These are phyloP conservation scores for Callosobruchus maculatus DNA, from an alignment of 2,888 invertebrate species.

Conservation along the genomic window DNA sequence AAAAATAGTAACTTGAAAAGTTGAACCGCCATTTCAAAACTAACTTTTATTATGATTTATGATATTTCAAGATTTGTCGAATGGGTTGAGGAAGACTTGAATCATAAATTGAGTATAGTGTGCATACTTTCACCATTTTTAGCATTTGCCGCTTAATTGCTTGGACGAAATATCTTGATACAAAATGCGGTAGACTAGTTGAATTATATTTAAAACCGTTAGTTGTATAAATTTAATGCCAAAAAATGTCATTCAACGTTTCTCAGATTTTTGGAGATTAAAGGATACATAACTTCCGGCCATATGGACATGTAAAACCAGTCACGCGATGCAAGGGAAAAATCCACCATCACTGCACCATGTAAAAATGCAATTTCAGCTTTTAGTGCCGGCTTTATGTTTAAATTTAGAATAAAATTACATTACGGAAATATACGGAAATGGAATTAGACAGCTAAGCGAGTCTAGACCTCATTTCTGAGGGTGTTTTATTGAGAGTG, in stretches of 20 bases:
- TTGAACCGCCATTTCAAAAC: too few species aligned
- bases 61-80: too few species aligned
- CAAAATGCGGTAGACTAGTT: too few species aligned
- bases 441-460: neutral
- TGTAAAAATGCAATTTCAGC: neutral
- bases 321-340: neutral
- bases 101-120: too few species aligned
- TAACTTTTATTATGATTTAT: too few species aligned
- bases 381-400: neutral
- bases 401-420: neutral
- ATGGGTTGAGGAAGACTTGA: too few species aligned
- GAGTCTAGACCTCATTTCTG: neutral
- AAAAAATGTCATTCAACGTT: neutral
- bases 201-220: too few species aligned
- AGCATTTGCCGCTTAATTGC: too few species aligned
- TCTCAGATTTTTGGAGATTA: neutral
- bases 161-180: too few species aligned
- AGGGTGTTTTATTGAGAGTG: neutral
- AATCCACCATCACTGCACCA: neutral
- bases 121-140: neutral
- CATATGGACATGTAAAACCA: neutral
- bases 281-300: neutral
- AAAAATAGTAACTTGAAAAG: too few species aligned
- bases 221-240: neutral
- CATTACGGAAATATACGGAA: neutral